A percentile compares a stretch with the other conserved stretches of the same genome.
These are phyloP conservation scores for Cryptocephalus primarius DNA, from an alignment of 2,888 invertebrate species.

Conservation along the genomic window DNA sequence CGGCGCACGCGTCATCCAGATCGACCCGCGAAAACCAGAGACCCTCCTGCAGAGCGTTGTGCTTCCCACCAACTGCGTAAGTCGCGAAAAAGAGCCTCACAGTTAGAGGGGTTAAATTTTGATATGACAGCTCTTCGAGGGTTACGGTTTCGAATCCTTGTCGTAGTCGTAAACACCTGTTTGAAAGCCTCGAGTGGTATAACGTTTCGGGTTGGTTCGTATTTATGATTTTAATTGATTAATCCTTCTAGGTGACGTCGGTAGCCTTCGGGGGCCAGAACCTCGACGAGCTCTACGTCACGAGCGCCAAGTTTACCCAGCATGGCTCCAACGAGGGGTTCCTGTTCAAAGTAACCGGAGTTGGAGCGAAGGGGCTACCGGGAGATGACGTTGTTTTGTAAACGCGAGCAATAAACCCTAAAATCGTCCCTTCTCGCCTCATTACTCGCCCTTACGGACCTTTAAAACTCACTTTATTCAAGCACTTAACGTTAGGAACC, in stretches of 20 bases:
- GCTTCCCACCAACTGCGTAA: conserved; percentile 53
- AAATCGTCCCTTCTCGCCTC: too few relatives aligned
- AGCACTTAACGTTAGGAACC: too few relatives aligned
- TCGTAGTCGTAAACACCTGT: too few relatives aligned
- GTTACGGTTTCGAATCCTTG: too few relatives aligned
- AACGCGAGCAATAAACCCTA: not conserved
- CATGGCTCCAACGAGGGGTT: conserved; percentile 26
- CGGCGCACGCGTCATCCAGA: conserved; percentile 48
- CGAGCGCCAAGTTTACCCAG: conserved; percentile 11
- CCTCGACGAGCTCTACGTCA: conserved; percentile 18
- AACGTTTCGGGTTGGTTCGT: too few relatives aligned
- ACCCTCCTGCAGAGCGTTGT: conserved; percentile 47
- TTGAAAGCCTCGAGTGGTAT: too few relatives aligned
- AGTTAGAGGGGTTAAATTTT: not conserved
- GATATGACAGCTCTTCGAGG: not conserved
- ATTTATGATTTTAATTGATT: too few relatives aligned
- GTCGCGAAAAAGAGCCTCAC: not conserved
- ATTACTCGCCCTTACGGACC: too few relatives aligned
- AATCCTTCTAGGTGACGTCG: conserved; percentile 12
- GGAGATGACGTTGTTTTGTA: conserved; percentile 6
- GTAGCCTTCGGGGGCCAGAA: conserved; percentile 17
- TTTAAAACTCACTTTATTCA: too few relatives aligned
- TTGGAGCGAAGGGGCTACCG: conserved; percentile 24
- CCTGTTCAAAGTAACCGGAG: conserved; percentile 28
- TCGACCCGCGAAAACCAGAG: conserved; percentile 43